Evolutionary conservation across 2,888 invertebrate genomes (phyloP).

Genomic region (Stomorhina lunata): DNA sequence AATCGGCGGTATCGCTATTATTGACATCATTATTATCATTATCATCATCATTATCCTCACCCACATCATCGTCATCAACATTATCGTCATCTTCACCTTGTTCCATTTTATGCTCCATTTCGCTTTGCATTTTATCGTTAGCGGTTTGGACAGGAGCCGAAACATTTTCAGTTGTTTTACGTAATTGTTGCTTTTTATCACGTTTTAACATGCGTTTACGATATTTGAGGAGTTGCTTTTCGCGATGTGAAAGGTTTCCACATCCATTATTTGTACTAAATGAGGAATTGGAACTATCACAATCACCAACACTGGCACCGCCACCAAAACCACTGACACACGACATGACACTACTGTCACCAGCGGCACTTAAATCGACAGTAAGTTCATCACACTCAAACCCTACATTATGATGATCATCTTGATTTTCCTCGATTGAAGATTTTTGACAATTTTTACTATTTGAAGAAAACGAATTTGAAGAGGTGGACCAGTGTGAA

Average conservation of each 20-base stretch:
- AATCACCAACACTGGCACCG: conserved; percentile 44
- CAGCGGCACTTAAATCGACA: conserved; percentile 50
- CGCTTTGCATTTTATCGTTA: conserved; percentile 4
- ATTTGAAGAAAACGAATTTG: background rate
- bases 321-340: conserved; percentile 59
- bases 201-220: conserved; percentile 79
- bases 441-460: conserved; percentile 6
- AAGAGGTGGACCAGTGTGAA: conserved; percentile 7
- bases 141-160: background rate
- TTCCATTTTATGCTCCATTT: conserved; percentile 69
- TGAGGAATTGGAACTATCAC: conserved; percentile 67
- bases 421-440: background rate
- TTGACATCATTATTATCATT: conserved; percentile 1
- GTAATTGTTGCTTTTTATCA: conserved; percentile 75
- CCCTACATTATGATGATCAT: background rate
- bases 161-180: conserved; percentile 20
- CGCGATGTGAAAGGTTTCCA: conserved; percentile 75
- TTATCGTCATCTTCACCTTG: conserved; percentile 69
- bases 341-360: conserved; percentile 40
- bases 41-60: conserved; percentile 7
- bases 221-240: conserved; percentile 79
- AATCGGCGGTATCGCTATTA: conserved; percentile 29
- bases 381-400: conserved; percentile 42
- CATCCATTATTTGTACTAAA: conserved; percentile 66
- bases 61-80: conserved; percentile 9